Base-by-base conservation (phyloP, 2,797 vertebrate species). In the Cyclopterus lumpus region DNA sequence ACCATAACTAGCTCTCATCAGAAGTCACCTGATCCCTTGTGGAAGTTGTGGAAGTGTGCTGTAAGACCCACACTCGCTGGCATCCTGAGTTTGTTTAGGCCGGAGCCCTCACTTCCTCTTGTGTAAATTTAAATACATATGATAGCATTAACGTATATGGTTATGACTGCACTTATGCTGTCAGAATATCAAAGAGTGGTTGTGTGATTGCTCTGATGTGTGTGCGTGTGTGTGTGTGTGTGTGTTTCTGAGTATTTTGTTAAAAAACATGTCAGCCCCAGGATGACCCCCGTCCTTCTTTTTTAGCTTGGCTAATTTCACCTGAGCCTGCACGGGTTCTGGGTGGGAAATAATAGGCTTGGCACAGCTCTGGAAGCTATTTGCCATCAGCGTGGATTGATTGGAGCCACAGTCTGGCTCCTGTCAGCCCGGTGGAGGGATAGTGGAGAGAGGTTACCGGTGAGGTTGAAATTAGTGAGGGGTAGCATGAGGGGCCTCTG, bases 281-380 rank as follows among this genome's bases (percentile, higher is more conserved):
- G 67, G 67, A 68, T 89, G 86, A 90, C 81, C 85, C 72, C 75
- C 22, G 40, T 80, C 70, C 68, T 86, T 71, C 58, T 79, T 80
- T 80, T 82, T 79, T 72, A 90, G 67, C 86, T 84, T 70, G 75
- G 75, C 71, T 89, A 92, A 93, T 93, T 93, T 92, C 81, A 89
- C 81, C 88, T 91, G 94, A 94, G 89, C 90, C 80, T 89, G 60
- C 72, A 79, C 75, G 79, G 75, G 85, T 87, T 93, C 84, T 87
- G 82, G 90, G 88, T 92, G 89, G 92, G 89, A 88, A 86, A 83
- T 88, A 91, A 92, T 90, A 81, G 79, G 71, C 86, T 82, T 88
- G 84, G 86, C 87, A 86, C 79, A 30, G 91, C 87, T 95, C 95
- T 96, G 95, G 95, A 95, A 95, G 91, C 93, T 84, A 96, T 96